A percentile compares a stretch with the other conserved stretches of the same genome.
phyloP scores from a whole-genome alignment of 30 jellyfish, hydroid and myxozoan species.

The Turritopsis rubra region DNA sequence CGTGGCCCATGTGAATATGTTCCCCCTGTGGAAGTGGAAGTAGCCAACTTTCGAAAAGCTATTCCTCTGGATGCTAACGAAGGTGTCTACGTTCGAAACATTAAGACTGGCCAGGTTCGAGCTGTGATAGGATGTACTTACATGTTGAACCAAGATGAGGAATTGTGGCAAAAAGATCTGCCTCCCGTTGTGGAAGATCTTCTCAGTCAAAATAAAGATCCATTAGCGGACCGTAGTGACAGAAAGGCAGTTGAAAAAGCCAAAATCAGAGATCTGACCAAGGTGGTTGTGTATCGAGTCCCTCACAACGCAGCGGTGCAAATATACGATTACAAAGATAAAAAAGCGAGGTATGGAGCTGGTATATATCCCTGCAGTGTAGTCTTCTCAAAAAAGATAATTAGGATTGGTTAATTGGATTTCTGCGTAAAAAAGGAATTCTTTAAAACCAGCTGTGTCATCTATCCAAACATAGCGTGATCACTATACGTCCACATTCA shows the following conservation, averaged over 20 bases:
- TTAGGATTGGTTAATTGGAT: not conserved
- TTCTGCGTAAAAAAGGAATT: too few species aligned
- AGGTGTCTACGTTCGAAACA: conserved; percentile 91
- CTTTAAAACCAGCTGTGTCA: too few species aligned
- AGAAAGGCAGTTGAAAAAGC: conserved; percentile 38
- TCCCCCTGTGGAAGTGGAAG: conserved; percentile 98
- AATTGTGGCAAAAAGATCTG: conserved; percentile 77
- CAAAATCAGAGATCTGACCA: conserved; percentile 63
- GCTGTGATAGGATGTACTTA: conserved; percentile 92
- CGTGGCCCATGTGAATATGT: conserved; percentile 97
- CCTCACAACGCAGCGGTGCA: conserved; percentile 98
- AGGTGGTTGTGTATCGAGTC: conserved; percentile 83
- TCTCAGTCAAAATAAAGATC: conserved; percentile 78
- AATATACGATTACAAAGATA: conserved; percentile 91
- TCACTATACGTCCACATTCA: too few species aligned
- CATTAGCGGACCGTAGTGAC: conserved; percentile 81
- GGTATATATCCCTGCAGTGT: not conserved
- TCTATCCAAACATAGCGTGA: too few species aligned
- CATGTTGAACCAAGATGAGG: conserved; percentile 93
- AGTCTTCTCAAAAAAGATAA: not conserved
- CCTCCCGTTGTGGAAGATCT: conserved; percentile 99
- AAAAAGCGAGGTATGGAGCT: conserved; percentile 76
- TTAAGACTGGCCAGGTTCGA: conserved; percentile 85
- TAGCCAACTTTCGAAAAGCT: conserved; percentile 74
- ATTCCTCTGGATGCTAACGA: conserved; percentile 98